These are phyloP conservation scores for Loripinus fragilis DNA, from an alignment of 2,888 invertebrate genomes.

Conservation along the genomic window DNA sequence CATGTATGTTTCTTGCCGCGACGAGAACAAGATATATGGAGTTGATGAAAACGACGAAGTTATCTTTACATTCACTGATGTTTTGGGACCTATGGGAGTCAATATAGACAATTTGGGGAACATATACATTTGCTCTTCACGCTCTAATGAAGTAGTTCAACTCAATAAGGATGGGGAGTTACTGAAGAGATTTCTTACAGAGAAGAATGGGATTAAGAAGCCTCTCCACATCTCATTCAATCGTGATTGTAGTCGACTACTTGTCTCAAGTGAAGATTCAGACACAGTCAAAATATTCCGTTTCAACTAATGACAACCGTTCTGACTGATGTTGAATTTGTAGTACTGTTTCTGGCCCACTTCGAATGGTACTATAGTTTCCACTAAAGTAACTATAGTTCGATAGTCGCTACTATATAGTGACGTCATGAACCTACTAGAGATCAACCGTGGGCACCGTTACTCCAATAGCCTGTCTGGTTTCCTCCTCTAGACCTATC, in stretches of 20 bases:
- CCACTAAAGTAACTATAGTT: no score
- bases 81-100: slow-evolving; percentile 4
- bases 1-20: slow-evolving; percentile 6
- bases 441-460: no score
- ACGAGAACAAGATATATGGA: slow-evolving; percentile 2
- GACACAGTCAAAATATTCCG: slow-evolving; percentile 7
- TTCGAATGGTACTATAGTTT: no score
- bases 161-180: not conserved
- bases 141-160: slow-evolving; percentile 1
- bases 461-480: no score
- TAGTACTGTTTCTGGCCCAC: no score
- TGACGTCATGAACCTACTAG: no score
- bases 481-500: no score
- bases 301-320: not conserved
- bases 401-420: no score
- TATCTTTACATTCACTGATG: not conserved
- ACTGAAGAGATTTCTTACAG: not conserved
- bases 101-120: not conserved
- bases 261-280: slow-evolving; percentile 12
- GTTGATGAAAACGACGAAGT: slow-evolving; percentile 14
- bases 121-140: slow-evolving; percentile 6
- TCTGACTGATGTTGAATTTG: no score
- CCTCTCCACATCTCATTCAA: slow-evolving; percentile 3
- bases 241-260: not conserved
- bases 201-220: not conserved